Percentiles rank a stretch among this genome's conserved stretches.
These are phyloP conservation scores for Drosophila jambulina DNA, from an alignment of 1,140 invertebrate genomes.

Conservation along the genomic window DNA sequence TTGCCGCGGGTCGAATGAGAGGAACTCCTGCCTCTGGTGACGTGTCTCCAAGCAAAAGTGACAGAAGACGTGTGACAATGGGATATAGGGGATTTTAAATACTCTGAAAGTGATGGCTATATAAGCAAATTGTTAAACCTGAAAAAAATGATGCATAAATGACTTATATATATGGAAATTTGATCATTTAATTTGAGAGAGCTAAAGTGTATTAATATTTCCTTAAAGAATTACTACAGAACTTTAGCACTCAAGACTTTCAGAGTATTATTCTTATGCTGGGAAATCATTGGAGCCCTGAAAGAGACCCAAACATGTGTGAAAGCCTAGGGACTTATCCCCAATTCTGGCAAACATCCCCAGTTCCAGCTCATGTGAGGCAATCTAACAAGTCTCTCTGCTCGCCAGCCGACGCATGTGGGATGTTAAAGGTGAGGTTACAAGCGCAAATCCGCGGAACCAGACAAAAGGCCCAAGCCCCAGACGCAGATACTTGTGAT, in stretches of 20 bases:
- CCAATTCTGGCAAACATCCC: constrained; percentile 9
- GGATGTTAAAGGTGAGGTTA: constrained; percentile 84
- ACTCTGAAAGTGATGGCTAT: neutral
- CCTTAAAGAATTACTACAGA: neutral
- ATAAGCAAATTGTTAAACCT: neutral
- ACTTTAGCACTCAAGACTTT: neutral
- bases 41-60: constrained; percentile 46
- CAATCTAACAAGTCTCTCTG: constrained; percentile 65
- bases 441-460: constrained; percentile 52
- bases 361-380: constrained; percentile 38
- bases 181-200: neutral
- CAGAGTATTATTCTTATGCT: no score
- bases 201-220: neutral
- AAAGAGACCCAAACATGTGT: neutral
- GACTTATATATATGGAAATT: no score
- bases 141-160: no score
- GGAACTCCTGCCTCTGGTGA: constrained; percentile 53
- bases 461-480: constrained; percentile 61
- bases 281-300: neutral
- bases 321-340: constrained; percentile 19
- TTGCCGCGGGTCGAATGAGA: constrained; percentile 35
- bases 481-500: constrained; percentile 15
- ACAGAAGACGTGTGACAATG: constrained; percentile 5
- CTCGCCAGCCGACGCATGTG: constrained; percentile 73
- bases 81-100: neutral